Conservation (phyloP, 2,113 vertebrate genomes). For the Ia io region DNA sequence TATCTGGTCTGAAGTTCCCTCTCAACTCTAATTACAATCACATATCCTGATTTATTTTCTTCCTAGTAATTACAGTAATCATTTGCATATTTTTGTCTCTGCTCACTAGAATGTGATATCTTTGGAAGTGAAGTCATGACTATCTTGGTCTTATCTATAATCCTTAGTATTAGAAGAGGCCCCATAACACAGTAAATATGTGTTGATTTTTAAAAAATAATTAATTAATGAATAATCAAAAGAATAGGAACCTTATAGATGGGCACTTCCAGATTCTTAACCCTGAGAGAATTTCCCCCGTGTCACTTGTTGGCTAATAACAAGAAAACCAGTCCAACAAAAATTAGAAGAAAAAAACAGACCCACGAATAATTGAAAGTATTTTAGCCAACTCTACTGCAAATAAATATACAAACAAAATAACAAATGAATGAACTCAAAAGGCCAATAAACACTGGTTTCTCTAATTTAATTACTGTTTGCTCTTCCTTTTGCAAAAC, state of each 20-base stretch:
- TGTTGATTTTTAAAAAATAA: not conserved
- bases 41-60: too few species aligned
- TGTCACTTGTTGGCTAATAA: not conserved
- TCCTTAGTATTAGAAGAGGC: not conserved
- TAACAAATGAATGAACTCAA: not conserved
- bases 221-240: not conserved
- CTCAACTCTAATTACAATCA: too few species aligned
- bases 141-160: not conserved
- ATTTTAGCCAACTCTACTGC: not conserved
- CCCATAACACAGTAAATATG: not conserved
- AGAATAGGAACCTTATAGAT: not conserved
- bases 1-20: rapidly evolving
- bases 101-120: not conserved
- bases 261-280: too few species aligned
- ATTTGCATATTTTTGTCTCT: not conserved
- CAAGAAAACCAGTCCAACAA: not conserved
- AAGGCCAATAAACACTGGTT: not conserved
- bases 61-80: not conserved
- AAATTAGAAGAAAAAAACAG: not conserved
- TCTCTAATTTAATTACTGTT: not conserved
- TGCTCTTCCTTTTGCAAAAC: not conserved
- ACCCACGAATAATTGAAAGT: not conserved
- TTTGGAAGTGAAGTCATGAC: not conserved
- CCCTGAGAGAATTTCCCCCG: not conserved
- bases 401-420: not conserved